Evolutionary conservation across 2,888 invertebrate species (phyloP), one percentile per base, ranked within the genome.

Genomic region (Mactromeris polynyma): DNA sequence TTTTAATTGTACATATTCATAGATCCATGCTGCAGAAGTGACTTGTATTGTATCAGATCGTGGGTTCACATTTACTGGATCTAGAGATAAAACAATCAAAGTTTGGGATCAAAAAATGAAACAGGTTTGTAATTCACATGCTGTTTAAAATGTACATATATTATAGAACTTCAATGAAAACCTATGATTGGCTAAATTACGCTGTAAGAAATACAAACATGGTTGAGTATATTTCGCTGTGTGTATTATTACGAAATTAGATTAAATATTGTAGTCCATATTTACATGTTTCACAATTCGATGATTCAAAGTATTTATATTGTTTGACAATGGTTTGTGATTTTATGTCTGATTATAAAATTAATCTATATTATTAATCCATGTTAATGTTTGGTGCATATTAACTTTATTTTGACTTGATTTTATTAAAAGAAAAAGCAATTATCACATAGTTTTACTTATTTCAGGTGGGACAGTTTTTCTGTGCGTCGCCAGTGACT

Each of bases 401-500:
- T 4, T 58, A 19, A 58, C 3, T 7, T 21, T 3, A 21, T n/a
- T 21, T 21, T 21, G 19, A 58, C 19, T 14, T 58, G 7, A 21
- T 9, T 6, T 9, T 42, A 21, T 7, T 58, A 7, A 58, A 7
- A 58, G 19, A 58, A 4, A 4, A 58, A 58, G 54, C 3, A 17
- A 4, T 14, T 21, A 58, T 58, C 17, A 21, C 19, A 14, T 58
- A 11, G 7, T 33, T 17, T 33, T 73, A 19, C 17, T 73, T 40
- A 73, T 93, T 92, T 21, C 90, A 95, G 95, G 88, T 95, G 85
- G 95, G 95, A 83, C 94, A 94, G 91, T 95, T 95, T 88, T 94
- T 94, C 93, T 93, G 94, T 85, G 89, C 93, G 17, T 93, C 95
- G 14, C 95, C 95, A 36, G 93, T 95, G 11, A 94, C 93, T 38